Base-by-base conservation (phyloP, 2,888 invertebrate genomes). In the Smittia aterrima region DNA sequence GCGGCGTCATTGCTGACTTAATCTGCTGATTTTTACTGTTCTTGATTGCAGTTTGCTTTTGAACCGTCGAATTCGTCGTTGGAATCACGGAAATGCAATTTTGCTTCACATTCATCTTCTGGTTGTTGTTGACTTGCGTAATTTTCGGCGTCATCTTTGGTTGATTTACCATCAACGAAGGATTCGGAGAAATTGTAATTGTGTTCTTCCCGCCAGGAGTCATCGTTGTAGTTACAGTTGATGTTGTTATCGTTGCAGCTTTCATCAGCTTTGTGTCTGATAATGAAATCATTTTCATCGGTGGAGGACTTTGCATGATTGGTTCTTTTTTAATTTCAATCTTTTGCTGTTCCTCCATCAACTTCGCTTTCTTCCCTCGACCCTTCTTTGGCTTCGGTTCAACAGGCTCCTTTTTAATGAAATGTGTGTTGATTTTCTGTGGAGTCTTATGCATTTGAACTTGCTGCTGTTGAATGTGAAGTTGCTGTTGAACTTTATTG, bases 401-500 rank as follows among this genome's bases (percentile, higher is more conserved):
- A 9, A 64, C 20, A 54, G 75, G 75, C 7, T 76, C 82, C 77
- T 83, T 83, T 74, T 82, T 83, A 22, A 72, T 40, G 9, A 9
- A 27, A 11, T 38, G 58, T 6, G 11, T 62, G 20, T 20, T 22
- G 82, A 73, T 83, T 82, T 70, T 83, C 81, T 11, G 81, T 81
- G 53, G 78, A 75, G 11, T 81, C 78, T 41, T 75, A 22, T 66
- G 64, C 27, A 82, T 83, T 47, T 83, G 82, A 16, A 81, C 75
- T 24, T 75, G 79, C 27, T 79, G 75, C 7, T 75, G 75, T 40
- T 75, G 80, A 78, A 54, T 79, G 77, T 75, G 76, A 80, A 80
- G 27, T 82, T 1, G 83, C 82, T 38, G 82, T 81, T 38, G 83
- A 81, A 66, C 81, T 82, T 77, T 74, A 32, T 74, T 74, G 7